A percentile compares a stretch with the other conserved stretches of the same genome.
phyloP scores from a whole-genome alignment of 2,113 vertebrate genomes.

The Carassius auratus region DNA sequence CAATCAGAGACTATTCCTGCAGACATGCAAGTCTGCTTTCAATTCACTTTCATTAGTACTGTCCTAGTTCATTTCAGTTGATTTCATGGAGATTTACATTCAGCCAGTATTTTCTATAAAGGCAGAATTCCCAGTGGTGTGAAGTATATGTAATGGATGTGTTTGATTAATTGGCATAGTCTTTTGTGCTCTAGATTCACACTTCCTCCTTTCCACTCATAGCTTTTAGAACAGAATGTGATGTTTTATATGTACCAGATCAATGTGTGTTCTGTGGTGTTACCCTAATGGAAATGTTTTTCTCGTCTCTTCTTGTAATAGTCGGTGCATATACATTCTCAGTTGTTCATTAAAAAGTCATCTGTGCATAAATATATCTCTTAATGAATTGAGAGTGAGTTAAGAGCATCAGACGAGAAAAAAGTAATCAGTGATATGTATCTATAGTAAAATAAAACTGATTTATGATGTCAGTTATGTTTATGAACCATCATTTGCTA shows the following conservation, averaged over 20 bases:
- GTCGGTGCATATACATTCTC: not conserved
- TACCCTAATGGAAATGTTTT: not conserved
- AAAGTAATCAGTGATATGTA: not conserved
- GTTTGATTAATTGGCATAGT: constrained; percentile 7
- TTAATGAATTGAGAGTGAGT: not conserved
- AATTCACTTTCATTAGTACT: constrained; percentile 62
- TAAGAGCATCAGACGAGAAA: not conserved
- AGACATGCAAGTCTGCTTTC: constrained; percentile 39
- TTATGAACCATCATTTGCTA: no score
- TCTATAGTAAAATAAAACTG: not conserved
- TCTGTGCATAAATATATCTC: not conserved
- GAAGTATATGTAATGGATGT: constrained; percentile 10
- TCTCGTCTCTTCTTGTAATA: not conserved
- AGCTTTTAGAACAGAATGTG: not conserved
- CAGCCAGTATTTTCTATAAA: not conserved
- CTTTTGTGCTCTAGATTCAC: not conserved
- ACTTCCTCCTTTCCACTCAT: not conserved
- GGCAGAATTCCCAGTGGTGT: constrained; percentile 6
- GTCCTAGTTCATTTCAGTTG: constrained; percentile 61
- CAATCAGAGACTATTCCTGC: constrained; percentile 18
- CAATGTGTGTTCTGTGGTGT: not conserved
- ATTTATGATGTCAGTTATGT: no score
- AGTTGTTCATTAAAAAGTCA: not conserved
- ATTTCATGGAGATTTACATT: constrained; percentile 66
- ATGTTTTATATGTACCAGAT: not conserved